Base-by-base conservation (phyloP, 2,888 invertebrate genomes). In the Xestobium rufovillosum region DNA sequence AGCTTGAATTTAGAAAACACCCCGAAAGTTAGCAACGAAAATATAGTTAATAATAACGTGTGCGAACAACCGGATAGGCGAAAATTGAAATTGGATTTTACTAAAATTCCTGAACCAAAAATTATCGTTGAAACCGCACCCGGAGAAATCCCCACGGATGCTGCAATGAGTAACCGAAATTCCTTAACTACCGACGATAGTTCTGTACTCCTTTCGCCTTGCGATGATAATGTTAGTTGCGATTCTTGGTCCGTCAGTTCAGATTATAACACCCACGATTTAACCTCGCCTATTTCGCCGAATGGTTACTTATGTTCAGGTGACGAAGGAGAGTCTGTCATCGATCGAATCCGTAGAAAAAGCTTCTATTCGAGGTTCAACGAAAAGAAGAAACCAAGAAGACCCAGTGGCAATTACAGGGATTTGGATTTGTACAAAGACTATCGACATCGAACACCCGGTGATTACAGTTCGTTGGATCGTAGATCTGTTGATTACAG, bases 361-460 rank as follows among this genome's bases (percentile, higher is more conserved):
- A 90, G 90, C 61, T 91, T 88, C 66, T 91, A 89, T 59, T 79
- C 84, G 9, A 72, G 90, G 48, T 91, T 91, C 60, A 90, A 91
- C 59, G 87, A 89, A 56, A 80, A 84, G 59, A 83, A 83, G 53
- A 75, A 75, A 46, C 71, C 77, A 41, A 71, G 83, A 44, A 80
- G 80, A 54, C 78, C 78, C 52, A 80, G 72, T 50, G 48, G 50
- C 14, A 57, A 51, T 35, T 64, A 61, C 40, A 55, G 55, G 41
- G 64, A 64, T 51, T 47, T 63, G 35, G 62, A 64, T 45, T 51
- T 61, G 33, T 59, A 58, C 35, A 59, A 55, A 42, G 55, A 57
- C 34, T 49, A 51, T 31, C 38, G 40, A 11, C 38, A 42, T 19
- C 46, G 43, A 32, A 42, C 44, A 13, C 45, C 44, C n/a, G n/a